Evolutionary conservation across 2,797 vertebrate species (phyloP).

Genomic region (Xenentodon cancila): DNA sequence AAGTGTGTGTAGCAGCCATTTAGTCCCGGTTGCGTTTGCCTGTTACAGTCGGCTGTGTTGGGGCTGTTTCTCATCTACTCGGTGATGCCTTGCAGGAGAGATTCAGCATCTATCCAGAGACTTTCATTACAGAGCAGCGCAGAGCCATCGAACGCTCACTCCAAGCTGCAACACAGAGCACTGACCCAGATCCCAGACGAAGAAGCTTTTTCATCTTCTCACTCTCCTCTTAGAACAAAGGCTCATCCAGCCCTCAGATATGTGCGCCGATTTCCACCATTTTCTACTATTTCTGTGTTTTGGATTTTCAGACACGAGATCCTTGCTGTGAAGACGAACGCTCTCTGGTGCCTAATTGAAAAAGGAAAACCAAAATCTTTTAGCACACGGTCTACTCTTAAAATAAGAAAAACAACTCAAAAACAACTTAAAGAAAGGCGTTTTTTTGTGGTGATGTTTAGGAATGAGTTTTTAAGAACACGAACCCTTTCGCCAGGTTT

Average conservation of each 20-base stretch:
- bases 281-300: conserved; percentile 53
- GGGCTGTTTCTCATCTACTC: conserved; percentile 26
- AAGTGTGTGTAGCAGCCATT: conserved; percentile 31
- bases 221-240: conserved; percentile 78
- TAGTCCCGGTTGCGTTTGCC: conserved; percentile 50
- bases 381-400: not conserved
- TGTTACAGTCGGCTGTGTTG: conserved; percentile 34
- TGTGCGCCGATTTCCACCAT: conserved; percentile 57
- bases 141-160: conserved; percentile 40
- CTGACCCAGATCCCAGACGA: conserved; percentile 79
- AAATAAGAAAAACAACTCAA: not conserved
- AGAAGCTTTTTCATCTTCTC: conserved; percentile 69
- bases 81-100: conserved; percentile 37
- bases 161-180: conserved; percentile 62
- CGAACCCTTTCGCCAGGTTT: conserved; percentile 44
- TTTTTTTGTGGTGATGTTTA: not conserved
- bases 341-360: conserved; percentile 52
- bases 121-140: conserved; percentile 55
- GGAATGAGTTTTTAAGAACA: conserved; percentile 53
- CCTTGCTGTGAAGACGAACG: conserved; percentile 34
- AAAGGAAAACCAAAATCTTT: conserved; percentile 3
- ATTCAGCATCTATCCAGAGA: conserved; percentile 30
- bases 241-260: conserved; percentile 73
- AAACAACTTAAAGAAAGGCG: not conserved
- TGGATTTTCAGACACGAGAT: conserved; percentile 45